These are phyloP conservation scores for Ovis aries DNA, from an alignment of 2,113 vertebrate genomes.

Conservation along the genomic window DNA sequence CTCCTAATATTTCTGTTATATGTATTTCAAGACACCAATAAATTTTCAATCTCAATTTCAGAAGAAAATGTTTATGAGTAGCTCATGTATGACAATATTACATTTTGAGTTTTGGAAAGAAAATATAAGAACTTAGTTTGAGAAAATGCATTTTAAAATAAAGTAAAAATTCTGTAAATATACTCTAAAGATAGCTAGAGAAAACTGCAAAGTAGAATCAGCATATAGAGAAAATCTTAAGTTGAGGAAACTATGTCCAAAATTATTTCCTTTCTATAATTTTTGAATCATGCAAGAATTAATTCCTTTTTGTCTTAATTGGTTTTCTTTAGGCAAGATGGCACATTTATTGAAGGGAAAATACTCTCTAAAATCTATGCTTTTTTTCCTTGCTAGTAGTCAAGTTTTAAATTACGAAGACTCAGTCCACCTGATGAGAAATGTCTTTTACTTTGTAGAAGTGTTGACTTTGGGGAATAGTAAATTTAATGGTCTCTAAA, in stretches of 20 bases:
- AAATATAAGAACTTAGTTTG: neutral
- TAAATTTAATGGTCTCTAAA: neutral
- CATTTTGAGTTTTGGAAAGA: neutral
- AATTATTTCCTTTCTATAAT: neutral
- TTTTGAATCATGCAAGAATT: neutral
- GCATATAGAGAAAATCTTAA: neutral
- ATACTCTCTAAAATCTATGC: neutral
- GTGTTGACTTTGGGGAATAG: neutral
- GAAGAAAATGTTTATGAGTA: neutral
- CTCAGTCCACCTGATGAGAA: neutral
- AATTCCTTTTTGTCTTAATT: neutral
- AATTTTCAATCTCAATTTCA: neutral
- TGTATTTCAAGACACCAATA: neutral
- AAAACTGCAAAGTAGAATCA: neutral
- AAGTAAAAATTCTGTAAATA: neutral
- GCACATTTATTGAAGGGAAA: neutral
- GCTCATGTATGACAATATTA: neutral
- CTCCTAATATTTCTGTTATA: neutral
- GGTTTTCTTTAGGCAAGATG: neutral
- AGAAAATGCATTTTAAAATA: neutral
- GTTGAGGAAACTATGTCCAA: neutral
- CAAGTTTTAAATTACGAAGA: neutral
- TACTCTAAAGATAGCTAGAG: neutral
- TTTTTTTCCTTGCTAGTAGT: neutral
- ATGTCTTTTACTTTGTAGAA: conserved; percentile 24